Conservation (phyloP, 2,888 invertebrate genomes). For the Stomorhina lunata region DNA sequence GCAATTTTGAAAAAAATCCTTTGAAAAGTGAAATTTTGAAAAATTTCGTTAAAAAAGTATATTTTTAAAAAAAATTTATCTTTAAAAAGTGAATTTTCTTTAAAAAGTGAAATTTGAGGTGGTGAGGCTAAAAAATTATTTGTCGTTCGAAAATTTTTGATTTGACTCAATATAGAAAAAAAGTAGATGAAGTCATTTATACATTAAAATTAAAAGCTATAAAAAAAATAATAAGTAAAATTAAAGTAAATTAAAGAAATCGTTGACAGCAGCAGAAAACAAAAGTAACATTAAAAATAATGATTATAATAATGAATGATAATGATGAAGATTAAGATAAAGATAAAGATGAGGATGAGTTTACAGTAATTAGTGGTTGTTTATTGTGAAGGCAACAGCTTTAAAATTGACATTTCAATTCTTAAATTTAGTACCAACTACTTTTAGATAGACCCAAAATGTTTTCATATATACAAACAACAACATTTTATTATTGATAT, state of each 20-base stretch:
- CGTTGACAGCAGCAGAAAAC: constrained; percentile 29
- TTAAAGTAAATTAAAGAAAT: constrained; percentile 1
- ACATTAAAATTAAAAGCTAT: constrained; percentile 21
- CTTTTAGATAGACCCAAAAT: constrained; percentile 66
- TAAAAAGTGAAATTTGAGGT: no score
- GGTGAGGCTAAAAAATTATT: no score
- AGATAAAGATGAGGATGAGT: not conserved
- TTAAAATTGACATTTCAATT: constrained; percentile 66
- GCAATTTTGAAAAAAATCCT: no score
- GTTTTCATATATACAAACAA: constrained; percentile 58
- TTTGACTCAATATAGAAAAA: no score
- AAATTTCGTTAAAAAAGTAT: no score
- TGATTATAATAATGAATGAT: no score
- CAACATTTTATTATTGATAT: constrained; percentile 22
- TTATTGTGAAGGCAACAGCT: constrained; percentile 66
- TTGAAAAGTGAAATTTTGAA: no score
- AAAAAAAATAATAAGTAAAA: constrained; percentile 7
- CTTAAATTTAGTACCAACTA: constrained; percentile 62
- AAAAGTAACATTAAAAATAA: no score
- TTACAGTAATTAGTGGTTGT: constrained; percentile 55
- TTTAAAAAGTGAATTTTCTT: no score
- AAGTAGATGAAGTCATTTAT: constrained; percentile 44
- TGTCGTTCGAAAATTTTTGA: no score
- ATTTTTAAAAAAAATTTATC: no score
- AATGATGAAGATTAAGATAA: constrained; percentile 17